phyloP scores from a whole-genome alignment of 37 sponge, comb jelly and placozoan genomes.

The Hormiphora californensis region DNA sequence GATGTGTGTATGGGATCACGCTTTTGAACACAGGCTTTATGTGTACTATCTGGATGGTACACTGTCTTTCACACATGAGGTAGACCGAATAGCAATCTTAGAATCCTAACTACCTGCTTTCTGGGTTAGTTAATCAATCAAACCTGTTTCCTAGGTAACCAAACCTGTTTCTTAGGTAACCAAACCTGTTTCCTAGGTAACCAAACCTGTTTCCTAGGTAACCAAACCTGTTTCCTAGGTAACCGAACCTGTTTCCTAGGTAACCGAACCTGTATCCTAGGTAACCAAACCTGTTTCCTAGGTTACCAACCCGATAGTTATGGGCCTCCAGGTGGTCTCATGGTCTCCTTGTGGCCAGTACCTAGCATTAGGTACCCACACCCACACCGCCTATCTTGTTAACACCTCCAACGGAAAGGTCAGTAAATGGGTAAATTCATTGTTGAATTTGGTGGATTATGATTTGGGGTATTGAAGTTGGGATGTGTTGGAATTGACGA shows the following conservation, averaged over 20 bases:
- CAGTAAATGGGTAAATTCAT: not conserved
- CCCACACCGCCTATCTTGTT: slow-evolving; percentile 5
- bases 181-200: too few relatives aligned
- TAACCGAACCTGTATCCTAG: too few relatives aligned
- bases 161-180: too few relatives aligned
- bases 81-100: too few relatives aligned
- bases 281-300: too few relatives aligned
- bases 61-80: slow-evolving; percentile 18
- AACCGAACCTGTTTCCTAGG: too few relatives aligned
- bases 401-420: slow-evolving; percentile 46
- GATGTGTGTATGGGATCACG: slow-evolving; percentile 51
- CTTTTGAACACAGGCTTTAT: slow-evolving; percentile 31
- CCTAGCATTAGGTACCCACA: slow-evolving; percentile 17
- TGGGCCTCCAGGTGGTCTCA: slow-evolving; percentile 17
- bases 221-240: too few relatives aligned
- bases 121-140: not conserved
- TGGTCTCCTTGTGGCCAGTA: slow-evolving; percentile 46
- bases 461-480: too few relatives aligned
- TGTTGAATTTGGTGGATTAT: too few relatives aligned
- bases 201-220: too few relatives aligned
- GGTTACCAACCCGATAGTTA: slow-evolving; percentile 20
- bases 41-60: slow-evolving; percentile 24
- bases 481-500: too few relatives aligned
- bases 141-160: too few relatives aligned
- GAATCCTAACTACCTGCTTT: not conserved